A percentile compares a stretch with the other conserved stretches of the same genome.
phyloP scores from a whole-genome alignment of 2,797 vertebrate species.

The Sternarchorhynchus goeldii region DNA sequence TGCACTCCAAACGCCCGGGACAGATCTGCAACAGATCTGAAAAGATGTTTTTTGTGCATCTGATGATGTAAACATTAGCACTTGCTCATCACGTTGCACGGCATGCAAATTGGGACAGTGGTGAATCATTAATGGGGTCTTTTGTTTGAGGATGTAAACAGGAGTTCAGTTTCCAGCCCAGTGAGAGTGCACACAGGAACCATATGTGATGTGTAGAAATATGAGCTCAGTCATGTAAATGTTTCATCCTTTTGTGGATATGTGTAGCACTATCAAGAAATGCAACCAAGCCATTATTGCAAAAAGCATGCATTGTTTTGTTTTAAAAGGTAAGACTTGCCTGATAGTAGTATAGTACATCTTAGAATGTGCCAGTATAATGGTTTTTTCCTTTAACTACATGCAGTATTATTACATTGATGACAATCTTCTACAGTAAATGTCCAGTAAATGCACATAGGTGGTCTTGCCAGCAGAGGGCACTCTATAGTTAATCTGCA shows the following conservation, averaged over 20 bases:
- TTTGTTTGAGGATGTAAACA: conserved; percentile 63
- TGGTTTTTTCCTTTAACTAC: no score
- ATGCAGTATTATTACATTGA: not conserved
- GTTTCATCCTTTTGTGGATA: not conserved
- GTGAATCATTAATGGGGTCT: conserved; percentile 62
- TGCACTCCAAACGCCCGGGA: not conserved
- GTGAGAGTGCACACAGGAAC: conserved; percentile 33
- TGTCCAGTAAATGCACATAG: not conserved
- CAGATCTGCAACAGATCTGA: conserved; percentile 28
- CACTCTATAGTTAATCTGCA: not conserved
- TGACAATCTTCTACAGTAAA: no score
- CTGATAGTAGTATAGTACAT: no score
- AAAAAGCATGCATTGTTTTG: no score
- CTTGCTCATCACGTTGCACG: conserved; percentile 44
- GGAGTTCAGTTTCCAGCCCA: conserved; percentile 53
- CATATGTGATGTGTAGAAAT: conserved; percentile 46
- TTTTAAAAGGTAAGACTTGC: no score
- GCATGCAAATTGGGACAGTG: conserved; percentile 54
- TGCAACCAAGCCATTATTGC: no score
- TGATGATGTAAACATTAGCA: conserved; percentile 32
- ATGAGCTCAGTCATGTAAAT: not conserved
- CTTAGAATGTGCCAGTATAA: no score
- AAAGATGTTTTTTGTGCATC: conserved; percentile 16
- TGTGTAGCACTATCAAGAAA: no score
- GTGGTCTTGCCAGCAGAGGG: not conserved